Evolutionary conservation across 2,888 invertebrate genomes (phyloP).

Genomic region (Neuroscelio doddi): DNA sequence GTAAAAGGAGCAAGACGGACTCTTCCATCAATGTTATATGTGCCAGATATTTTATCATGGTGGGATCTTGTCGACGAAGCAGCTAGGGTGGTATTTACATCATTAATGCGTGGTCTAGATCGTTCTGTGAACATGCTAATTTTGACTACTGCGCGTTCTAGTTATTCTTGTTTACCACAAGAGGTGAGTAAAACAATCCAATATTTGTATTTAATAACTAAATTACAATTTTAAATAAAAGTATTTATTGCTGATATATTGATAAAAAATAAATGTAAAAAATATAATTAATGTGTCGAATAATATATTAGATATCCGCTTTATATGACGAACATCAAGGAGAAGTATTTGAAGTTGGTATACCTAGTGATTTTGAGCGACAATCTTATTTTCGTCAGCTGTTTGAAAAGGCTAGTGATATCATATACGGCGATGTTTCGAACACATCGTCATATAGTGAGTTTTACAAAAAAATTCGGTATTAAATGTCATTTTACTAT

Average conservation of each 20-base stretch:
- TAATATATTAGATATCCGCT: constrained; percentile 53
- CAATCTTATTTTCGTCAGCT: constrained; percentile 62
- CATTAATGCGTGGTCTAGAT: constrained; percentile 63
- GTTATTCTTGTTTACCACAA: constrained; percentile 54
- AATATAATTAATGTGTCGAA: constrained; percentile 3
- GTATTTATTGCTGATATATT: no score
- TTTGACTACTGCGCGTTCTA: constrained; percentile 60
- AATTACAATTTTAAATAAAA: no score
- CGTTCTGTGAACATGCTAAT: constrained; percentile 64
- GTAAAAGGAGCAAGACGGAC: constrained; percentile 84
- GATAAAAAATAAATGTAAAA: neutral
- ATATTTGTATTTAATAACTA: no score
- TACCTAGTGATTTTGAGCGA: constrained; percentile 57
- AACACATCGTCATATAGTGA: no score
- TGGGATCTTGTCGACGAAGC: constrained; percentile 68
- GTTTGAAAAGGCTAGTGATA: constrained; percentile 50
- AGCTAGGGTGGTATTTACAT: constrained; percentile 65
- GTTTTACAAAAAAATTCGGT: no score
- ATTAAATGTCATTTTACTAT: no score
- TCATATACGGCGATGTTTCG: no score
- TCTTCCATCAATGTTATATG: constrained; percentile 74
- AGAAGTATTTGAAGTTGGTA: constrained; percentile 58
- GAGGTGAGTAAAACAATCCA: constrained; percentile 54
- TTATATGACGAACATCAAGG: constrained; percentile 62
- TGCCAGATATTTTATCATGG: constrained; percentile 67